Percentiles rank a stretch among this genome's conserved stretches.
These are phyloP conservation scores for Pitta sordida DNA, from an alignment of 2,113 vertebrate genomes.

Conservation along the genomic window DNA sequence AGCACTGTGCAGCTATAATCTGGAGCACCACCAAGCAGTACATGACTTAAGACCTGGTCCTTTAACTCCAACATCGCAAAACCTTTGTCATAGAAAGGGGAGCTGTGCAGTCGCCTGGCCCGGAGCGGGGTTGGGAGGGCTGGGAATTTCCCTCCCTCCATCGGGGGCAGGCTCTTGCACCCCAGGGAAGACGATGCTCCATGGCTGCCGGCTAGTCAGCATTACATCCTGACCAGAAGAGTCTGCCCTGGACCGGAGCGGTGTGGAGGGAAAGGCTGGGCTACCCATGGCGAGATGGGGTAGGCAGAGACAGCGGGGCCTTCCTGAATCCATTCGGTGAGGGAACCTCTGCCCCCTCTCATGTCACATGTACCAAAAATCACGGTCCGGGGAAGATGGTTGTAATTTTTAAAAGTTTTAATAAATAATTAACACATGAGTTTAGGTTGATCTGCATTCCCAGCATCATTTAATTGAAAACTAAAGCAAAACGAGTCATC, in stretches of 20 bases:
- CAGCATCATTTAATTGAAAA: not conserved
- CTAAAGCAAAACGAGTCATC: not conserved
- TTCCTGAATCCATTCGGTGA: not conserved
- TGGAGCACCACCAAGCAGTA: not conserved
- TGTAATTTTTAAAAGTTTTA: too few relatives aligned
- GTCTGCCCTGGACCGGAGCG: not conserved
- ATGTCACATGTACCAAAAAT: not conserved
- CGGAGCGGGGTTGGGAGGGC: not conserved
- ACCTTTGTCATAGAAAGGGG: not conserved
- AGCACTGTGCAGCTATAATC: accelerated
- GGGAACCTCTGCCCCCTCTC: not conserved
- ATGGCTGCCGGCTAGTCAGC: not conserved
- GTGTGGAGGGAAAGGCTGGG: accelerated
- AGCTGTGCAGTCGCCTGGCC: not conserved
- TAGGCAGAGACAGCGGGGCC: not conserved
- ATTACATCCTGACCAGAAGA: not conserved
- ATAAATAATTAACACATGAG: not conserved
- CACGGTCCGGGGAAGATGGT: too few relatives aligned
- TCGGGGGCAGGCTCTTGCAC: accelerated
- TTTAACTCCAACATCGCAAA: not conserved
- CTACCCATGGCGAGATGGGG: accelerated
- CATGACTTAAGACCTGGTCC: accelerated
- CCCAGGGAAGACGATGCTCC: not conserved
- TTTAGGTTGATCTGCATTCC: not conserved
- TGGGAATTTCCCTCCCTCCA: not conserved